Conservation (phyloP, 2,113 vertebrate genomes). For the Stegastes partitus region DNA sequence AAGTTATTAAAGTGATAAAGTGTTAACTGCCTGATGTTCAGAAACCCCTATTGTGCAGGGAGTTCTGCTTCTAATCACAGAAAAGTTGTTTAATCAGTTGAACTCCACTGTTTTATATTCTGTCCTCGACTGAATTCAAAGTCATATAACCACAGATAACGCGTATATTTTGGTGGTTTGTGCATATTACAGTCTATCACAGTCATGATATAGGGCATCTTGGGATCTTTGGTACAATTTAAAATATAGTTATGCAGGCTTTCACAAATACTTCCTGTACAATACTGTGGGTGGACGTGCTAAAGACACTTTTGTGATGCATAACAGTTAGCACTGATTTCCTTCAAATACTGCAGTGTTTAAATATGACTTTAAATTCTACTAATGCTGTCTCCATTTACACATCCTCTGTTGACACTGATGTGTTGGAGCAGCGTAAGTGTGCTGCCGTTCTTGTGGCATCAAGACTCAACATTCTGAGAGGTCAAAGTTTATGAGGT, state of each 20-base stretch:
- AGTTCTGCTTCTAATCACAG: not conserved
- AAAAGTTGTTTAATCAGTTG: not conserved
- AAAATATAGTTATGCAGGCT: not conserved
- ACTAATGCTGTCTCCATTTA: slow-evolving; percentile 21
- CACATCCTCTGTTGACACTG: slow-evolving; percentile 51
- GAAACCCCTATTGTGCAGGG: not conserved
- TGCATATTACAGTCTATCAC: too few species aligned
- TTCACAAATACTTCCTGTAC: not conserved
- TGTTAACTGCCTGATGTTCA: not conserved
- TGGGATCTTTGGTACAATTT: not conserved
- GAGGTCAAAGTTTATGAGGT: slow-evolving; percentile 64
- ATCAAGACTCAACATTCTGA: slow-evolving; percentile 70
- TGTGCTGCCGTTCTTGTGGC: slow-evolving; percentile 30
- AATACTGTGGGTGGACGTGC: not conserved
- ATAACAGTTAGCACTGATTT: not conserved
- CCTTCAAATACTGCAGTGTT: not conserved
- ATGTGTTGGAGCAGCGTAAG: slow-evolving; percentile 22
- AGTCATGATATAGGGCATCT: not conserved
- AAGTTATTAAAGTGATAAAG: slow-evolving; percentile 8
- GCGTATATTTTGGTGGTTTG: not conserved
- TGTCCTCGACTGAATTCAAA: not conserved
- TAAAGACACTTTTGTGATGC: not conserved
- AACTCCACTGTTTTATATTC: not conserved
- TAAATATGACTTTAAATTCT: slow-evolving; percentile 8
- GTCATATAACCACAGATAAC: not conserved